phyloP scores from a whole-genome alignment of 2,888 invertebrate species.

The Serrognathus titanus region DNA sequence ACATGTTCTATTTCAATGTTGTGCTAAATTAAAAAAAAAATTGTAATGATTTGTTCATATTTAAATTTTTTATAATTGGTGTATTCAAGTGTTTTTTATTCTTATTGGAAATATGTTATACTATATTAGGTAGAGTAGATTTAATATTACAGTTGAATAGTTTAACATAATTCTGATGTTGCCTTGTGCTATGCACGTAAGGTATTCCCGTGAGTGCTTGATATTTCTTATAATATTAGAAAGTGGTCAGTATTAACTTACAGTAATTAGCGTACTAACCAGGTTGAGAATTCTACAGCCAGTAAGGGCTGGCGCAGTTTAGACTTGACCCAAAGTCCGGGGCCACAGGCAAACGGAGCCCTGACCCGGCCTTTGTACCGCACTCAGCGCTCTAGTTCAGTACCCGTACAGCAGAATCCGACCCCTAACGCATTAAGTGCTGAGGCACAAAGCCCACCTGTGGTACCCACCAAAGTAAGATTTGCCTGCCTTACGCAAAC shows the following conservation, averaged over 20 bases:
- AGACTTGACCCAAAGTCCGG: constrained; percentile 48
- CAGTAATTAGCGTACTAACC: constrained; percentile 32
- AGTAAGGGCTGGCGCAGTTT: constrained; percentile 55
- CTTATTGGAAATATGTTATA: not conserved
- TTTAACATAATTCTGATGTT: constrained; percentile 13
- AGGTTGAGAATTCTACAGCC: constrained; percentile 44
- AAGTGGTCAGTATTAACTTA: constrained; percentile 11
- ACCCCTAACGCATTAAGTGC: constrained; percentile 26
- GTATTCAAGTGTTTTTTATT: constrained; percentile 8
- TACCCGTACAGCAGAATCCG: constrained; percentile 51
- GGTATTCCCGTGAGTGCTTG: constrained; percentile 7
- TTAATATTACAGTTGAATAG: not conserved
- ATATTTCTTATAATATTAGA: not conserved
- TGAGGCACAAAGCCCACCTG: constrained; percentile 35
- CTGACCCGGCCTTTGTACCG: constrained; percentile 56
- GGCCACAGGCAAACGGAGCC: constrained; percentile 38
- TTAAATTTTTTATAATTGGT: constrained; percentile 4
- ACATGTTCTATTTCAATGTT: constrained; percentile 1
- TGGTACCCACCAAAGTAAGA: constrained; percentile 47
- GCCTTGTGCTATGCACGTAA: constrained; percentile 20
- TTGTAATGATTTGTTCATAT: constrained; percentile 8
- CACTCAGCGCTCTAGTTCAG: constrained; percentile 62
- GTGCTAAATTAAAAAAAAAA: constrained; percentile 2
- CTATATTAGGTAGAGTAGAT: not conserved
- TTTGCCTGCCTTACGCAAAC: constrained; percentile 27